Percentiles rank a stretch among this genome's conserved stretches.
Evolutionary conservation across 2,113 vertebrate species (phyloP).

Genomic region (Boleophthalmus pectinirostris): DNA sequence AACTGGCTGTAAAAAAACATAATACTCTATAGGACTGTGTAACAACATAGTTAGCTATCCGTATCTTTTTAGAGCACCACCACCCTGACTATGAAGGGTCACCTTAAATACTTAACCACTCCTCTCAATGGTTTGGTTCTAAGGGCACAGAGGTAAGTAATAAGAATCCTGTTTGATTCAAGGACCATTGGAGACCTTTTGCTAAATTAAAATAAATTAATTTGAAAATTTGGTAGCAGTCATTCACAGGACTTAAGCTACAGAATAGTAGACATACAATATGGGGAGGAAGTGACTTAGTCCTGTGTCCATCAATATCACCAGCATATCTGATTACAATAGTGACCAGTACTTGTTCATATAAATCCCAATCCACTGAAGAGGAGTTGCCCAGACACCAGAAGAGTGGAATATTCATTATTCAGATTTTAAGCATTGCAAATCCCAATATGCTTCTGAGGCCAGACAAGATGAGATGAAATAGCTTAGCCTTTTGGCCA

Average conservation of each 20-base stretch:
- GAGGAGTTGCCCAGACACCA: slow-evolving; percentile 41
- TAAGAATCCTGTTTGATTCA: background rate
- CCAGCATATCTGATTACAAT: slow-evolving; percentile 70
- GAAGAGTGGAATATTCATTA: slow-evolving; percentile 73
- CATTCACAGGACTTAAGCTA: slow-evolving; percentile 24
- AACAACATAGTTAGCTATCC: slow-evolving; percentile 65
- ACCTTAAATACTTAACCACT: slow-evolving; percentile 25
- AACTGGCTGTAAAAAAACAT: background rate
- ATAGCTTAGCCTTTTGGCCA: slow-evolving; percentile 75
- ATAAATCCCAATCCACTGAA: slow-evolving; percentile 70
- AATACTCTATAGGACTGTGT: slow-evolving; percentile 56
- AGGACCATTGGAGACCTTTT: background rate
- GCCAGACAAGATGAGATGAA: slow-evolving; percentile 78
- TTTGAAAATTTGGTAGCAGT: slow-evolving; percentile 71
- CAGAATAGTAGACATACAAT: slow-evolving; percentile 53
- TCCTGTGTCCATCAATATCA: slow-evolving; percentile 62
- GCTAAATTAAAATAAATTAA: slow-evolving; percentile 68
- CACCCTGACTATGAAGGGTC: slow-evolving; percentile 40
- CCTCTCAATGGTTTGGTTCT: slow-evolving; percentile 15
- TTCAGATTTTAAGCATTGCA: slow-evolving; percentile 77
- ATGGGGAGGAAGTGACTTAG: slow-evolving; percentile 66
- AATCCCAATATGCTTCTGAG: slow-evolving; percentile 75
- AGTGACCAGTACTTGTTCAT: slow-evolving; percentile 60
- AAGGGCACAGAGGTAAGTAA: background rate
- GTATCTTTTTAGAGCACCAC: slow-evolving; percentile 49